Base-by-base conservation (phyloP, 2,888 invertebrate genomes). In the Heliconius aoede region DNA sequence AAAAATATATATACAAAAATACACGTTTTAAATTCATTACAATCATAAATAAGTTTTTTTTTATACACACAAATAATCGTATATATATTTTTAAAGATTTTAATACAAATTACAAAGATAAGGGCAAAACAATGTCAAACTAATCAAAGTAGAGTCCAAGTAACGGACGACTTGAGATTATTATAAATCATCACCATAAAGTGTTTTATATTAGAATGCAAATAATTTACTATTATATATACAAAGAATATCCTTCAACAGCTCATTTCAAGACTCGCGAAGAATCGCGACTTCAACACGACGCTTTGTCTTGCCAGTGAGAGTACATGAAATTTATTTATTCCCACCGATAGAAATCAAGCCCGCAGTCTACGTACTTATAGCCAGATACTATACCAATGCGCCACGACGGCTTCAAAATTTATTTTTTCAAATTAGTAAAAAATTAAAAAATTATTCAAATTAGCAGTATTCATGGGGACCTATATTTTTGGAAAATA, bases 141-240 rank as follows among this genome's bases (percentile, higher is more conserved):
- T 51, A 69, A 69, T 69, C 51, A 51, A 69, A 55, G 28, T n/a
- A 8, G 30, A n/a, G 11, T 11, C 68, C 68, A 69, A 69, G 51
- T 69, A 69, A 28, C 28, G n/a, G 11, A 28, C 21, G 51, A 51
- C 18, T 68, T 51, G 51, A n/a, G n/a, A 26, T 55, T 72, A 64
- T 73, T 72, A 68, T 58, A 72, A 26, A 15, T 36, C 72, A 76
- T 78, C 58, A 69, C 28, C 55, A 71, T 55, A 73, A 46, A 61
- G n/a, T 36, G n/a, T 72, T 72, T 64, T 15, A 11, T 72, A 72
- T 71, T 73, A 64, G 64, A 67, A 74, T 77, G 62, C 32, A 72
- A 64, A 76, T 32, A 74, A 28, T 67, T 61, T 46, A 55, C 36
- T 1, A 36, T 8, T 11, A 36, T 36, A 36, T 36, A 11, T 36